A percentile compares a stretch with the other conserved stretches of the same genome.
These are phyloP conservation scores for Tor tambroides DNA, from an alignment of 2,113 vertebrate genomes.

Conservation along the genomic window DNA sequence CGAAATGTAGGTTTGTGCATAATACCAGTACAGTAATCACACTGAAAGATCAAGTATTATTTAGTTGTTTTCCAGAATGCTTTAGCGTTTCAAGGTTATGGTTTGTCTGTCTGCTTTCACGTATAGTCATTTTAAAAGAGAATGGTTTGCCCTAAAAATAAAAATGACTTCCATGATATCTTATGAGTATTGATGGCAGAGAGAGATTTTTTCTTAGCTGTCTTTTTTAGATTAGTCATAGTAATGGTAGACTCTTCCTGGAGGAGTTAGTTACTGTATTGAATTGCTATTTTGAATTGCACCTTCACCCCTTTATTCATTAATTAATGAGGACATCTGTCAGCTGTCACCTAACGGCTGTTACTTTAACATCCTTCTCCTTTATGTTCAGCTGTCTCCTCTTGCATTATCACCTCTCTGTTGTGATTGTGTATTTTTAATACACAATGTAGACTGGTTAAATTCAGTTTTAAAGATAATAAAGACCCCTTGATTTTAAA, in stretches of 20 bases:
- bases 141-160: not conserved
- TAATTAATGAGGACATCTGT: constrained; percentile 43
- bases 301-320: not conserved
- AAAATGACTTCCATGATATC: not conserved
- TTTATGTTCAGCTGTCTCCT: not conserved
- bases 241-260: not conserved
- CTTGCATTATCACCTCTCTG: not conserved
- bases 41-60: not conserved
- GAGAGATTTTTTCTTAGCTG: not conserved
- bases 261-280: constrained; percentile 12
- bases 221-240: not conserved
- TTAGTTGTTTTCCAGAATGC: not conserved
- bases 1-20: not conserved
- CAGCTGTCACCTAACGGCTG: constrained; percentile 1
- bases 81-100: constrained; percentile 2
- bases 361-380: not conserved
- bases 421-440: not conserved
- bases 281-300: not conserved
- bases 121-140: not conserved
- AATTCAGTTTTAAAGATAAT: not conserved
- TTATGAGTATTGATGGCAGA: not conserved
- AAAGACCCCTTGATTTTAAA: not conserved
- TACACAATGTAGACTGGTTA: not conserved
- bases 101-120: not conserved
- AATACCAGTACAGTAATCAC: not conserved